Percentiles rank a stretch among this genome's conserved stretches.
These are phyloP conservation scores for Aradus depressus DNA, from an alignment of 2,888 invertebrate genomes.

Conservation along the genomic window DNA sequence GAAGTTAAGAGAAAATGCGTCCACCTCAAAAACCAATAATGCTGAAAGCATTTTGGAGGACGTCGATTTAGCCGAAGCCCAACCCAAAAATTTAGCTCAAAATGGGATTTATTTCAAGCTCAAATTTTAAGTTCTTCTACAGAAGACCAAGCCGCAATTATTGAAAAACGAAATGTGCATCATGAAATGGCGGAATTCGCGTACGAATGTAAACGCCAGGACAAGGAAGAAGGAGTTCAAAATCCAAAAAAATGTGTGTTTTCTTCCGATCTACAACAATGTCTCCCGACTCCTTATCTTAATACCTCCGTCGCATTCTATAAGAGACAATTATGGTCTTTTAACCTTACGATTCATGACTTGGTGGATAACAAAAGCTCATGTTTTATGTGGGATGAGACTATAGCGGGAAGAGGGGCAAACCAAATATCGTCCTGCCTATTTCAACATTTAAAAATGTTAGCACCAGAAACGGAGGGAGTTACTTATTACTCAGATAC, in stretches of 20 bases:
- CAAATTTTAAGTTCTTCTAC: no score
- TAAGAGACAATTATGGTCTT: conserved; percentile 3
- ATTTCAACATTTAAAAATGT: no score
- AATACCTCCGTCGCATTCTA: not conserved
- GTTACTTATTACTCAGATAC: no score
- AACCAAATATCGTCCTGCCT: conserved; percentile 1
- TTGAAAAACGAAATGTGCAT: not conserved
- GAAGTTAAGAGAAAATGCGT: no score
- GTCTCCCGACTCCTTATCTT: not conserved
- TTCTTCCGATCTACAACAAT: not conserved
- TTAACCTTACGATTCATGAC: not conserved
- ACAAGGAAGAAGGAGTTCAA: not conserved
- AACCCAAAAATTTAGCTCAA: no score
- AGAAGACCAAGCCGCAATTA: no score
- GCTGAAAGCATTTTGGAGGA: no score
- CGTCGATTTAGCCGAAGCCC: no score
- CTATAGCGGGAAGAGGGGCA: not conserved
- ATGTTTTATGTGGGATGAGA: not conserved
- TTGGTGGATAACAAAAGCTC: not conserved
- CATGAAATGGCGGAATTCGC: not conserved
- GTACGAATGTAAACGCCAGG: not conserved
- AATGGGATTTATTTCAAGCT: no score
- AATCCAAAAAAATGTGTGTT: not conserved
- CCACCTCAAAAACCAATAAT: no score
- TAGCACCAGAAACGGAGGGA: no score